A percentile compares a stretch with the other conserved stretches of the same genome.
Conservation (phyloP, 2,888 invertebrate species). For the Malacosoma neustria region DNA sequence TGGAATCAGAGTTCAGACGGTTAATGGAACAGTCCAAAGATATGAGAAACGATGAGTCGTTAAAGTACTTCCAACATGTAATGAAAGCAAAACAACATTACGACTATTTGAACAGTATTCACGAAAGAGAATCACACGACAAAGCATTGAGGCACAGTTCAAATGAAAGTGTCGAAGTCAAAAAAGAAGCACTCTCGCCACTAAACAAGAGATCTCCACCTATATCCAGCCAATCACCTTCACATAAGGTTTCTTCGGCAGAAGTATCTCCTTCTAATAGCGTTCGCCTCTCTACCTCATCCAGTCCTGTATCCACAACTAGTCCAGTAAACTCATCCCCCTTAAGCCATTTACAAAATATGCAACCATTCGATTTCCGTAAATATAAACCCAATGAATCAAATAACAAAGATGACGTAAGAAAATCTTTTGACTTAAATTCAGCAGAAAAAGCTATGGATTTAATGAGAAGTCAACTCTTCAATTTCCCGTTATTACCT, state of each 20-base stretch:
- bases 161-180: constrained; percentile 32
- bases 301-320: constrained; percentile 61
- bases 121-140: constrained; percentile 44
- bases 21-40: constrained; percentile 75
- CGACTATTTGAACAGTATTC: constrained; percentile 52
- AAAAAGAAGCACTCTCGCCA: constrained; percentile 49
- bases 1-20: constrained; percentile 73
- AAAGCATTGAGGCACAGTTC: constrained; percentile 10
- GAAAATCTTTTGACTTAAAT: constrained; percentile 59
- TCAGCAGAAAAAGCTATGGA: constrained; percentile 67
- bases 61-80: constrained; percentile 62
- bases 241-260: constrained; percentile 45
- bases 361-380: constrained; percentile 96
- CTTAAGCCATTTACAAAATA: constrained; percentile 91
- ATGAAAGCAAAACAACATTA: constrained; percentile 61
- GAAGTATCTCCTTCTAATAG: constrained; percentile 58
- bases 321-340: constrained; percentile 84
- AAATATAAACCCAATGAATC: constrained; percentile 67
- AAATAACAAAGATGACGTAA: constrained; percentile 48
- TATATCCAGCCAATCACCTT: constrained; percentile 34
- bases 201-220: constrained; percentile 42
- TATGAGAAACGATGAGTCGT: constrained; percentile 49
- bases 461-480: constrained; percentile 78
- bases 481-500: constrained; percentile 74
- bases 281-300: constrained; percentile 58